Evolutionary conservation across 2,888 invertebrate genomes (phyloP).

Genomic region (Cerastis leucographa): DNA sequence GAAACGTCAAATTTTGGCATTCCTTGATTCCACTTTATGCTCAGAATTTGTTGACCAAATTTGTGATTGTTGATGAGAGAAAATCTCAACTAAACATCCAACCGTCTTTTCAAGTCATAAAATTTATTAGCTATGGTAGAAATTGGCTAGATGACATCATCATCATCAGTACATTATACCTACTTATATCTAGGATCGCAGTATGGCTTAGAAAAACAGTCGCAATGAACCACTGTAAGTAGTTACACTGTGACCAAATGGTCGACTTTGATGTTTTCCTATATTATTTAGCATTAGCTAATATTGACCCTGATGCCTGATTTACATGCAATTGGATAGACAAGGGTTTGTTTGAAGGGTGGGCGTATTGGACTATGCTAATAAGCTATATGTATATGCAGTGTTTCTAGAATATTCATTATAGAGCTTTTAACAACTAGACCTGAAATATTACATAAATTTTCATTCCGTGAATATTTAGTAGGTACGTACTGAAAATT

Average conservation of each 20-base stretch:
- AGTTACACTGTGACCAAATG: constrained; percentile 34
- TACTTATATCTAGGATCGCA: neutral
- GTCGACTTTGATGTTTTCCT: constrained; percentile 56
- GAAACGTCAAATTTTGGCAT: neutral
- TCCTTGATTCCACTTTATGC: neutral
- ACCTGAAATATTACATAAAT: neutral
- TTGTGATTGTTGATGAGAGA: neutral
- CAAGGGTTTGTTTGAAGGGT: constrained; percentile 47
- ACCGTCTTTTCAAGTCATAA: neutral
- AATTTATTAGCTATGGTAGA: neutral
- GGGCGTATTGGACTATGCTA: constrained; percentile 36
- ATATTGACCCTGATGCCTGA: constrained; percentile 41
- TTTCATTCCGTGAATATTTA: neutral
- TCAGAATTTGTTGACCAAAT: neutral
- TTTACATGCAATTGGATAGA: constrained; percentile 44
- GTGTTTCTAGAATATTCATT: neutral
- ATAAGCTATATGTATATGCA: constrained; percentile 20
- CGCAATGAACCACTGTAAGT: neutral
- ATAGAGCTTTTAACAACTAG: neutral
- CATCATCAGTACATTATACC: neutral
- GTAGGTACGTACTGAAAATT: neutral
- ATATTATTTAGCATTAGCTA: constrained; percentile 33
- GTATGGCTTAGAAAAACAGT: neutral
- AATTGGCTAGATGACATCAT: neutral
- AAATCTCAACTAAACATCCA: neutral